Conservation (phyloP, 2,113 vertebrate species). For the Zosterops hypoxanthus region DNA sequence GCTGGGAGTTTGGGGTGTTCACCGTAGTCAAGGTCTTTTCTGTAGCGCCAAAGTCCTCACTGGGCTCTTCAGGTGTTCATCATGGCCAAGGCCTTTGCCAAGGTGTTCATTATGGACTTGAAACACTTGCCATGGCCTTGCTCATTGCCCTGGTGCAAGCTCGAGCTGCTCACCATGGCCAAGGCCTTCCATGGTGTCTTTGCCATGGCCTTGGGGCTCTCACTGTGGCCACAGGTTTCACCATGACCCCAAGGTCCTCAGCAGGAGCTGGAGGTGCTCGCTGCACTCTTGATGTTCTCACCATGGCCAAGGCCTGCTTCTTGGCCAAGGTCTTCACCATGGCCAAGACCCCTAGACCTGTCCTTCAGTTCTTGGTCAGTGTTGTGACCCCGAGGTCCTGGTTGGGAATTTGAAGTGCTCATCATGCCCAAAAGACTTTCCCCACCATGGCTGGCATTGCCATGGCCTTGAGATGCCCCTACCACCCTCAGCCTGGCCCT, state of each 20-base stretch:
- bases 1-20: not conserved
- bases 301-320: not conserved
- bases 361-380: not conserved
- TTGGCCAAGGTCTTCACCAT: not conserved
- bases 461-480: not conserved
- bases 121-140: not conserved
- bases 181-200: not conserved
- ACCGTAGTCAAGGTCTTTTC: not conserved
- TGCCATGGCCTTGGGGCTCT: not conserved
- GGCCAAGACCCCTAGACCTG: not conserved
- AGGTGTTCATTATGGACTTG: not conserved
- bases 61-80: not conserved
- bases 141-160: not conserved
- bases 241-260: not conserved
- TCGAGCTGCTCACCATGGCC: not conserved
- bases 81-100: not conserved
- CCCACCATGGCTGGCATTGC: accelerated
- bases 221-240: not conserved
- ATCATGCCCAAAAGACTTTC: not conserved
- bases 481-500: not conserved
- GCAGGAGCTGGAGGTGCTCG: not conserved
- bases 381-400: not conserved
- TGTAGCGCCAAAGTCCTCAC: not conserved
- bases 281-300: not conserved
- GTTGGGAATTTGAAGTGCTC: not conserved